phyloP scores from a whole-genome alignment of 1,140 invertebrate genomes.

The Anoplophora glabripennis region DNA sequence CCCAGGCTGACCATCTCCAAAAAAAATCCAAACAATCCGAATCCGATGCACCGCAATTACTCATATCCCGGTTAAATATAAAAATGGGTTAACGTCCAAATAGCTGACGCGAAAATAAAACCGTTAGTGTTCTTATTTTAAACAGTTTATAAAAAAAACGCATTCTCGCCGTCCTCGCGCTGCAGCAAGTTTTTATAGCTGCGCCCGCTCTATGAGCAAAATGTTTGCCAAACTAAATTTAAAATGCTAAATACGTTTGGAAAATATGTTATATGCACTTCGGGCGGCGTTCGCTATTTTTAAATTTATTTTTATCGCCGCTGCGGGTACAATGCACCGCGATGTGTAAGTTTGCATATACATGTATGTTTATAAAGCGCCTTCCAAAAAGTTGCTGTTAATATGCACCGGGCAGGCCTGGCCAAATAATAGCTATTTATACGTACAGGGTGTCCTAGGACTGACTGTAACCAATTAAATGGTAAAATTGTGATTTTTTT shows the following conservation, averaged over 20 bases:
- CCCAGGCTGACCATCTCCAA: too few relatives aligned
- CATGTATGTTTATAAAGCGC: too few relatives aligned
- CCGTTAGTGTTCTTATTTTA: constrained; percentile 10
- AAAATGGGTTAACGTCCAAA: constrained; percentile 15
- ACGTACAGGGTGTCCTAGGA: too few relatives aligned
- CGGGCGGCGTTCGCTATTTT: constrained; percentile 21
- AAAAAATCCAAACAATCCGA: too few relatives aligned
- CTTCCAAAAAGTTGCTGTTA: too few relatives aligned
- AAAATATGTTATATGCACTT: constrained; percentile 30
- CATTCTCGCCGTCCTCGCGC: neutral
- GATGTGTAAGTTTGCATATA: constrained; percentile 13
- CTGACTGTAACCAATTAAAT: too few relatives aligned
- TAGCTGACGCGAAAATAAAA: constrained; percentile 15
- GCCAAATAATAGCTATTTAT: too few relatives aligned
- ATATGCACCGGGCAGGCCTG: too few relatives aligned
- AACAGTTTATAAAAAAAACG: constrained; percentile 6
- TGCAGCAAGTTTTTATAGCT: constrained; percentile 14
- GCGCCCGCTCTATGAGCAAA: constrained; percentile 21
- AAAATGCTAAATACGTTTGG: constrained; percentile 29
- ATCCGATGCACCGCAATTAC: too few relatives aligned
- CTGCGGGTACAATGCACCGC: constrained; percentile 19
- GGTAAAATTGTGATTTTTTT: too few relatives aligned
- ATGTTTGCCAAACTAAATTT: constrained; percentile 30
- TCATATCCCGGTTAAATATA: neutral
- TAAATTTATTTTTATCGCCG: constrained; percentile 24